A percentile compares a stretch with the other conserved stretches of the same genome.
Evolutionary conservation across 1,140 invertebrate genomes (phyloP).

Genomic region (Aporrectodea caliginosa): DNA sequence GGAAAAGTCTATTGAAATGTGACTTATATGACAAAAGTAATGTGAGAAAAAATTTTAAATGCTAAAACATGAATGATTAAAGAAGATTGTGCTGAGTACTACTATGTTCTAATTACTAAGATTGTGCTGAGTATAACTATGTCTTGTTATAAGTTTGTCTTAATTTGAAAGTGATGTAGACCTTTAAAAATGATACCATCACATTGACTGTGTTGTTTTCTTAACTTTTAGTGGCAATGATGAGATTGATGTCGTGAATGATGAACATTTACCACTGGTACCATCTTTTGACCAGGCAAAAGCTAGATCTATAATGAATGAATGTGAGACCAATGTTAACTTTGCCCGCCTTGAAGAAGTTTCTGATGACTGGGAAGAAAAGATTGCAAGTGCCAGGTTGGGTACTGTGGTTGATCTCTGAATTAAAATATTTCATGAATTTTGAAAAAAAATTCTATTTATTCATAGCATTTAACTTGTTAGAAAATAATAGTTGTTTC

Average conservation of each 20-base stretch:
- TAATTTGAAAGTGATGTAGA: too few species aligned
- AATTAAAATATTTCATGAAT: background rate
- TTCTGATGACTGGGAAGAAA: constrained; percentile 69
- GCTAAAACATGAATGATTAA: too few species aligned
- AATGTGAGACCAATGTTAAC: constrained; percentile 66
- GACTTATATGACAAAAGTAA: too few species aligned
- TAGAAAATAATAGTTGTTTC: background rate
- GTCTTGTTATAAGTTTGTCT: too few species aligned
- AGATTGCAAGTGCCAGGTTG: constrained; percentile 60
- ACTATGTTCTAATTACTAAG: too few species aligned
- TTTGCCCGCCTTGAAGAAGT: constrained; percentile 61
- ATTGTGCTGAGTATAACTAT: too few species aligned
- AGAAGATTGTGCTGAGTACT: too few species aligned
- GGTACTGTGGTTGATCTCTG: background rate
- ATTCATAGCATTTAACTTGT: background rate
- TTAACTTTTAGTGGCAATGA: constrained; percentile 50
- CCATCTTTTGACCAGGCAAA: constrained; percentile 64
- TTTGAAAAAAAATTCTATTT: background rate
- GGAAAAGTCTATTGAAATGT: too few species aligned
- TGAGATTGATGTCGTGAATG: constrained; percentile 58
- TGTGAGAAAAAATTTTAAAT: too few species aligned
- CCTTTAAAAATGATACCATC: too few species aligned
- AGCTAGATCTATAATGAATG: constrained; percentile 66
- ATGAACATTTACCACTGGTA: constrained; percentile 31
- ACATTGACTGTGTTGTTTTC: too few species aligned